Percentiles rank a stretch among this genome's conserved stretches.
phyloP scores from a whole-genome alignment of 2,113 vertebrate species.

The Sorex fumeus region DNA sequence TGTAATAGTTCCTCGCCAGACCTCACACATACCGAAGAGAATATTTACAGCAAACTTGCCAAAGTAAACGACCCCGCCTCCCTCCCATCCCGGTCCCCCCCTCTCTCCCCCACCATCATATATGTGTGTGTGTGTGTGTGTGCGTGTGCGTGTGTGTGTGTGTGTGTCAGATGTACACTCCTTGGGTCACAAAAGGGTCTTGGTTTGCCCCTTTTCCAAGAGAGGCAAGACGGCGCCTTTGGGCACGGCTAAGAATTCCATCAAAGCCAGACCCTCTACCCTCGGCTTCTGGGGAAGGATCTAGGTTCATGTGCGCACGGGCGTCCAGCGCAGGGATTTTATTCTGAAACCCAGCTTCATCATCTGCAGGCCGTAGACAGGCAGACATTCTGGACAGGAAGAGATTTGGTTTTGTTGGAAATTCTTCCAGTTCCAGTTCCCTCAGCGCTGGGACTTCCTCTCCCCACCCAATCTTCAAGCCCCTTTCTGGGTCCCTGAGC shows the following conservation, averaged over 20 bases:
- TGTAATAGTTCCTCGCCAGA: conserved; percentile 86
- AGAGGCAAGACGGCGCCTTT: not conserved
- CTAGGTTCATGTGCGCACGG: too few relatives aligned
- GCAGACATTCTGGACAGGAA: not conserved
- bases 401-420: not conserved
- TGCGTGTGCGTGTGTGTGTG: too few relatives aligned
- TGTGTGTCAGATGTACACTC: conserved; percentile 83
- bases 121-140: too few relatives aligned
- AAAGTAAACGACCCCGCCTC: conserved; percentile 83
- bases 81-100: not conserved
- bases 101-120: too few relatives aligned
- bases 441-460: not conserved
- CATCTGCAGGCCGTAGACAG: not conserved
- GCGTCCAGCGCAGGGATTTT: not conserved
- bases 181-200: conserved; percentile 71
- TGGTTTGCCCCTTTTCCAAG: conserved; percentile 64
- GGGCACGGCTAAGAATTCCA: not conserved
- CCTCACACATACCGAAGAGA: conserved; percentile 82
- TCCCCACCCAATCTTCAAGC: not conserved
- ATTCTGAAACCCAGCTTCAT: too few relatives aligned
- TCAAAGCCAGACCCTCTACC: too few relatives aligned
- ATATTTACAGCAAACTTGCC: conserved; percentile 86
- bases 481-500: not conserved
- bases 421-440: not conserved
- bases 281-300: too few relatives aligned